These are phyloP conservation scores for Sylvicola fuscatus DNA, from an alignment of 2,888 invertebrate genomes.

Conservation along the genomic window DNA sequence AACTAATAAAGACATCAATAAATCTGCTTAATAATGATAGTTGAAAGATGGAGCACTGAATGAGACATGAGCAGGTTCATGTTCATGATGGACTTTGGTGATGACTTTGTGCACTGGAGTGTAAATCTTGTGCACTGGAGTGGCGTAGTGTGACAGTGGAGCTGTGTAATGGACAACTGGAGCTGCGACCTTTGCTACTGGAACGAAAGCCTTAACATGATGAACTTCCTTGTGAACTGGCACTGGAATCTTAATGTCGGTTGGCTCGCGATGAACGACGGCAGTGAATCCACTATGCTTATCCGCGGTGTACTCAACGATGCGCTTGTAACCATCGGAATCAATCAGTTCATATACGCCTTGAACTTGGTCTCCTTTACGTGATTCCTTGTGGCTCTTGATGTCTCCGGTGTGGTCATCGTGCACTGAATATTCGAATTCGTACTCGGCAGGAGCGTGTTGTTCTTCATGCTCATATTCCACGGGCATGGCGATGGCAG, in stretches of 20 bases:
- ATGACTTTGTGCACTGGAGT: too few species aligned
- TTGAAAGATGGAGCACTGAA: too few species aligned
- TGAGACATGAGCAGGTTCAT: neutral
- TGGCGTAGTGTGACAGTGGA: slow-evolving; percentile 4
- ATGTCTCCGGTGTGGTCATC: slow-evolving; percentile 5
- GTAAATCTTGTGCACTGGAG: slow-evolving; percentile 4
- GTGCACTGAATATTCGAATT: slow-evolving; percentile 5
- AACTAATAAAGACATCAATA: too few species aligned
- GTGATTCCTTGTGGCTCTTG: slow-evolving; percentile 9
- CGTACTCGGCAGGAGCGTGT: slow-evolving; percentile 1
- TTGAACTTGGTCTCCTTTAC: slow-evolving; percentile 7
- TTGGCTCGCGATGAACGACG: slow-evolving; percentile 6
- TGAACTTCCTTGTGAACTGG: neutral
- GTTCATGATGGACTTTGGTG: neutral
- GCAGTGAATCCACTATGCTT: slow-evolving; percentile 7
- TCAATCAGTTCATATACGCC: slow-evolving; percentile 7
- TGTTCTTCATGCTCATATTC: slow-evolving; percentile 8
- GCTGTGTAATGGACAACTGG: neutral
- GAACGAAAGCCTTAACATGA: slow-evolving; percentile 1
- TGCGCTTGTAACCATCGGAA: slow-evolving; percentile 7
- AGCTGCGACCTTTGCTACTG: slow-evolving; percentile 6
- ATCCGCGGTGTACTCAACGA: slow-evolving; percentile 7
- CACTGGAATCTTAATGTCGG: slow-evolving; percentile 2
- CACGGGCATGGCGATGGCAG: slow-evolving; percentile 10
- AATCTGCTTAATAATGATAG: too few species aligned